phyloP scores from a whole-genome alignment of 1,140 invertebrate species.

The Zeugodacus cucurbitae region DNA sequence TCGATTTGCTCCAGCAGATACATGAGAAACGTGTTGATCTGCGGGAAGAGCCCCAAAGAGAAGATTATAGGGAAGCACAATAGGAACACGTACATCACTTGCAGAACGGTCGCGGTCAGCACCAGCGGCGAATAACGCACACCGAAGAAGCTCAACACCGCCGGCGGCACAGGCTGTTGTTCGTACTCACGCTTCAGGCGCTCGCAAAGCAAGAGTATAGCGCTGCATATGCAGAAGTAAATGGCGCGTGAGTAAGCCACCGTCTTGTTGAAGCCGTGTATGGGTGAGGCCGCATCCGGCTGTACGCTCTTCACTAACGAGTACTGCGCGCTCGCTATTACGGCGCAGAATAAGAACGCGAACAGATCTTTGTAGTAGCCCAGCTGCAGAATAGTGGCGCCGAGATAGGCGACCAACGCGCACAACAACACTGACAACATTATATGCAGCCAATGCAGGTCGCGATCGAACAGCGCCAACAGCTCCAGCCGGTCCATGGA shows the following conservation, averaged over 20 bases:
- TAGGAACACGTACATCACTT: conserved; percentile 83
- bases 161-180: conserved; percentile 41
- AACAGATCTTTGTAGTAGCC: conserved; percentile 92
- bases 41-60: conserved; percentile 93
- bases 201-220: conserved; percentile 60
- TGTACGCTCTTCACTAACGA: conserved; percentile 98
- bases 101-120: conserved; percentile 75
- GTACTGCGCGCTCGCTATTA: conserved; percentile 97
- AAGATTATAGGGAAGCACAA: conserved; percentile 94
- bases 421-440: conserved; percentile 86
- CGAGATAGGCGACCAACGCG: conserved; percentile 86
- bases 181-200: conserved; percentile 58
- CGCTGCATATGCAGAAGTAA: conserved; percentile 92
- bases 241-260: conserved; percentile 94
- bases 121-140: conserved; percentile 77
- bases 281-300: conserved; percentile 97
- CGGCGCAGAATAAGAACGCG: conserved; percentile 95
- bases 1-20: conserved; percentile 96
- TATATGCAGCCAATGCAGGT: conserved; percentile 87
- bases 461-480: conserved; percentile 92
- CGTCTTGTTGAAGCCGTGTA: conserved; percentile 97
- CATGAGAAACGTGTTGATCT: conserved; percentile 97
- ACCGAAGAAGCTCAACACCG: conserved; percentile 74
- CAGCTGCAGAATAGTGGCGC: conserved; percentile 83
- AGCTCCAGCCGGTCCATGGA: conserved; percentile 92